Percentiles rank a stretch among this genome's conserved stretches.
phyloP scores from a whole-genome alignment of 2,113 vertebrate genomes.

The Carollia perspicillata region DNA sequence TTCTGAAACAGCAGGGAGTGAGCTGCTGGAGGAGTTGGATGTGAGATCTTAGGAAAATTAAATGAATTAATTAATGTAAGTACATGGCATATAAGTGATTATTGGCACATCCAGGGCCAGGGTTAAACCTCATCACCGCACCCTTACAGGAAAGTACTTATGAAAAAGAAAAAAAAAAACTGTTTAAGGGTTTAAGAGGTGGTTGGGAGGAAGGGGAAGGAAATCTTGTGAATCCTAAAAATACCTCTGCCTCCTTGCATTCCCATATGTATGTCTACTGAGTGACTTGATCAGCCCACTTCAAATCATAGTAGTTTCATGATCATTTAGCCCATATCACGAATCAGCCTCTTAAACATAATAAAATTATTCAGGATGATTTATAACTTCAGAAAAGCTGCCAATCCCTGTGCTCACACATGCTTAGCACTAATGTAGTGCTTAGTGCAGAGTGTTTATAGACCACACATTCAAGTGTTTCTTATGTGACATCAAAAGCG shows the following conservation, averaged over 20 bases:
- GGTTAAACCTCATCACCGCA: neutral
- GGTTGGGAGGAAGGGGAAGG: neutral
- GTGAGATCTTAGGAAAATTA: neutral
- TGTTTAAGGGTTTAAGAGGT: neutral
- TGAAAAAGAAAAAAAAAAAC: neutral
- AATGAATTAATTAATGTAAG: neutral
- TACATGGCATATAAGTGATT: neutral
- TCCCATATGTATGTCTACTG: neutral
- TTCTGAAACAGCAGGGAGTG: neutral
- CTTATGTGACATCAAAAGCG: neutral
- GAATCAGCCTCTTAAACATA: slow-evolving; percentile 24
- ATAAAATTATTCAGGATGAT: neutral
- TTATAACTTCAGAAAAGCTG: neutral
- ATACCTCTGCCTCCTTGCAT: neutral
- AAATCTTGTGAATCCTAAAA: neutral
- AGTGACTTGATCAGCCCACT: neutral
- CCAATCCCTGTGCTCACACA: neutral
- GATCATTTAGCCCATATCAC: neutral
- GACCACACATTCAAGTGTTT: neutral
- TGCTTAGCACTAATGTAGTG: neutral
- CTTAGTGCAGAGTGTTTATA: neutral
- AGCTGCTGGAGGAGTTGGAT: neutral
- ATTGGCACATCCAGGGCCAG: neutral
- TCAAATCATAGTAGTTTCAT: neutral
- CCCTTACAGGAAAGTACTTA: neutral